These are phyloP conservation scores for Heterohyrax brucei DNA, from an alignment of 2,797 vertebrate species.

Conservation along the genomic window DNA sequence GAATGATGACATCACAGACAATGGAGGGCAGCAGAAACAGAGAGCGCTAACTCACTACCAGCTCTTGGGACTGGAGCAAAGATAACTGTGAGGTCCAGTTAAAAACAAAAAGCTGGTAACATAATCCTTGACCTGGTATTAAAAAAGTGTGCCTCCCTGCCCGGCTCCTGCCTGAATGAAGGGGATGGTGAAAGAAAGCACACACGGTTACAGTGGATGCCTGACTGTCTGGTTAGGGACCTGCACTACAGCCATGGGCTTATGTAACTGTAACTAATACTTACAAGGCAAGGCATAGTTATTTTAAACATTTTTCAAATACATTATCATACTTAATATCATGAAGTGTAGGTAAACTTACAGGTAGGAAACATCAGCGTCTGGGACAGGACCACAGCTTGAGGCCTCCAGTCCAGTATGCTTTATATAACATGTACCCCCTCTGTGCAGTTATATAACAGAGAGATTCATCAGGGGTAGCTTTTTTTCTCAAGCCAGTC, in stretches of 20 bases:
- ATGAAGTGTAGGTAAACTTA: neutral
- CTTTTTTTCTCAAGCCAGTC: neutral
- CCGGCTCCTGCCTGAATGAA: neutral
- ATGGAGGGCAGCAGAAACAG: constrained; percentile 8
- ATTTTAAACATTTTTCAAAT: constrained; percentile 35
- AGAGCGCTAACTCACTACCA: neutral
- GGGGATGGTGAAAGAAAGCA: neutral
- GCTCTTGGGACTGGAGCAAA: neutral
- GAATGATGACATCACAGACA: neutral
- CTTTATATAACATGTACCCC: neutral
- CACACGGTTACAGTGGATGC: neutral
- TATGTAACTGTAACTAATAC: neutral
- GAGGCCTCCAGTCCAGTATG: neutral
- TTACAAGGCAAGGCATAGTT: constrained; percentile 4
- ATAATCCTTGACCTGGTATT: neutral
- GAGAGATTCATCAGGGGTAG: neutral
- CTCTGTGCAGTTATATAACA: neutral
- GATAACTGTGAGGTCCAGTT: neutral
- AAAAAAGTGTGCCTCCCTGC: neutral
- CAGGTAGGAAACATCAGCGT: constrained; percentile 12
- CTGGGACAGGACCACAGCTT: neutral
- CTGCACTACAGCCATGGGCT: neutral
- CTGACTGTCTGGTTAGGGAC: neutral
- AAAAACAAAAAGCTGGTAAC: neutral
- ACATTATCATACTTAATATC: constrained; percentile 7